Evolutionary conservation across 2,888 invertebrate genomes (phyloP), one percentile per base, ranked within the genome.

Genomic region (Sesia apiformis): DNA sequence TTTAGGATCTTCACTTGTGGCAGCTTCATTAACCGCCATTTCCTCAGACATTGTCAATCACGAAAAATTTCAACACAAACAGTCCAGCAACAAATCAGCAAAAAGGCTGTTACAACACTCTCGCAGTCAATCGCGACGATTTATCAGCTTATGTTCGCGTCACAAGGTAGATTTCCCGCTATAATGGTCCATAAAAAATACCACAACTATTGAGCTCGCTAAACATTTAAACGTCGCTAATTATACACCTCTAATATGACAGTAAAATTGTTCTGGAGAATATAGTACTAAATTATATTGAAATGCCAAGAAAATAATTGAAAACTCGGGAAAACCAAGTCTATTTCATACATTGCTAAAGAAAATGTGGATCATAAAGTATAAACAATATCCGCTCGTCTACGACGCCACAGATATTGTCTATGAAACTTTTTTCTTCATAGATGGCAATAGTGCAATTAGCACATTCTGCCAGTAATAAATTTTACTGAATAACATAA

Each of bases 101-200:
- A 84, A 81, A 84, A 81, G 76, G 69, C 67, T 74, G 72, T 79
- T 78, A 76, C 74, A 74, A 79, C 75, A 81, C 80, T 76, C 64
- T 67, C 68, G 68, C 67, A 72, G 71, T 66, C 67, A 38, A 6
- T 72, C 71, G 72, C 67, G 66, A 76, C 72, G 72, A 81, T 76
- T 76, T 79, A 78, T 70, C 72, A 76, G 73, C 74, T 75, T 71
- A 79, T 66, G 74, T 78, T 74, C 81, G 88, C 87, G 88, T 86
- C 88, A 83, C 84, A 76, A 72, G 72, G 77, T 69, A 76, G 81
- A 76, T 87, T 88, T 88, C 88, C 88, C 88, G 88, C 88, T 88
- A 76, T 87, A 84, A 72, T 77, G 76, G 66, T 67, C 59, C 57
- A 62, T 70, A 78, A 78, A 81, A 67, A 69, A 69, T 69, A 65